Evolutionary conservation across 2,888 invertebrate species (phyloP), one percentile per base, ranked within the genome.

Genomic region (Strigamia transsilvanica): DNA sequence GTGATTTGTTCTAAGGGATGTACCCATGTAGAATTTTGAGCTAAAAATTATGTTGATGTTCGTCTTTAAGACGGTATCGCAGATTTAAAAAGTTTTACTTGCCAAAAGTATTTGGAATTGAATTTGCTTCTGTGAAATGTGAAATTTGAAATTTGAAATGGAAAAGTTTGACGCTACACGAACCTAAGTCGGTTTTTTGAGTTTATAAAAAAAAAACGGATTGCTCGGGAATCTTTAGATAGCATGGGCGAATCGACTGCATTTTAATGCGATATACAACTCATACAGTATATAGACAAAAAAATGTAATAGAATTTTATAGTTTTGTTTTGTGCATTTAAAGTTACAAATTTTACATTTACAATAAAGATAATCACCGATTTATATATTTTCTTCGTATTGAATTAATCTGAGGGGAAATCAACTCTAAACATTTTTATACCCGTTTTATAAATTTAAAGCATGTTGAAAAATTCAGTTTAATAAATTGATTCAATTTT

Each of bases 111-210:
- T 18, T 56, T 18, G 56, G n/a, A 56, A 56, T 56, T 56, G 56
- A 56, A 56, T 56, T 56, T 56, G 56, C 56, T 18, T 56, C 56
- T 56, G 5, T n/a, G 56, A 56, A 56, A 56, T 56, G 56, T 56
- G 56, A 56, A 46, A 56, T 56, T 56, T 56, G 56, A 56, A 46
- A 56, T 56, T 56, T 56, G 56, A 56, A 56, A 56, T 56, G 56
- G 56, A 56, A 56, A 56, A 56, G 56, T 56, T 56, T 56, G 56
- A 56, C 18, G 18, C 56, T 56, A 18, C 56, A 56, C n/a, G 56
- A 56, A n/a, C 18, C 1, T 56, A 56, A 56, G 56, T 56, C 56
- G 56, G 56, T 56, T 56, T 56, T 18, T 56, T 56, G 15, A 5
- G 12, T 15, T 13, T 51, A 4, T 51, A n/a, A n/a, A n/a, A 51